phyloP scores from a whole-genome alignment of 92 coral and sea anemone genomes.

The Montipora capitata region DNA sequence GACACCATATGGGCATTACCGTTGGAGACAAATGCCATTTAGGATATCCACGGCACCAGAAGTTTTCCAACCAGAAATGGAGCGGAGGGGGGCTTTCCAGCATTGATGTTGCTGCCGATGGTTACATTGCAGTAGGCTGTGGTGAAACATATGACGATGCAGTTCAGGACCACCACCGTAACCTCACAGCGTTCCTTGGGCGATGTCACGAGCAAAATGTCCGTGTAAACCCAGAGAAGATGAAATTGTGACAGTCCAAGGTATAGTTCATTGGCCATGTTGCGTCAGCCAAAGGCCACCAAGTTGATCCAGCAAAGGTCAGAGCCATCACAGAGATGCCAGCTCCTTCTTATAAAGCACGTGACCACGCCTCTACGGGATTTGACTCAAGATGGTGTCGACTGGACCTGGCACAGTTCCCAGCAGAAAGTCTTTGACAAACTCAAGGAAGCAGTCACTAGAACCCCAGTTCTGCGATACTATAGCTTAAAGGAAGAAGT shows the following conservation, averaged over 20 bases:
- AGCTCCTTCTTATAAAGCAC: conserved; percentile 37
- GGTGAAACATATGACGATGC: not conserved
- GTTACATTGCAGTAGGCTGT: not conserved
- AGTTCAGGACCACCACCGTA: not conserved
- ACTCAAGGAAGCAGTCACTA: not conserved
- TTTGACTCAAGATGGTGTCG: not conserved
- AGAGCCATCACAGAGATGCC: not conserved
- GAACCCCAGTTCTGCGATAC: not conserved
- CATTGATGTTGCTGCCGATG: conserved; percentile 9
- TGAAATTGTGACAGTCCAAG: conserved; percentile 34
- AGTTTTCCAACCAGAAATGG: not conserved
- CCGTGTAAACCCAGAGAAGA: not conserved
- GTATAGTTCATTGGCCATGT: conserved; percentile 68
- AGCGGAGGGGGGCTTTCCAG: not conserved
- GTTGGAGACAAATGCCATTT: conserved; percentile 11
- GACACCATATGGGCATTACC: conserved; percentile 56
- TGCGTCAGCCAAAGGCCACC: conserved; percentile 49
- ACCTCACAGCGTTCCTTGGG: not conserved
- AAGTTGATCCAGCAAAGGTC: conserved; percentile 57
- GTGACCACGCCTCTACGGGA: not conserved
- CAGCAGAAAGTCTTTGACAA: not conserved
- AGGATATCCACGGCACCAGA: not conserved
- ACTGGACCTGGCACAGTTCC: not conserved
- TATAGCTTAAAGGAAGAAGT: not conserved
- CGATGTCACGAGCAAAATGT: not conserved